These are phyloP conservation scores for Spheniscus mendiculus DNA, from an alignment of 2,113 vertebrate species.

Conservation along the genomic window DNA sequence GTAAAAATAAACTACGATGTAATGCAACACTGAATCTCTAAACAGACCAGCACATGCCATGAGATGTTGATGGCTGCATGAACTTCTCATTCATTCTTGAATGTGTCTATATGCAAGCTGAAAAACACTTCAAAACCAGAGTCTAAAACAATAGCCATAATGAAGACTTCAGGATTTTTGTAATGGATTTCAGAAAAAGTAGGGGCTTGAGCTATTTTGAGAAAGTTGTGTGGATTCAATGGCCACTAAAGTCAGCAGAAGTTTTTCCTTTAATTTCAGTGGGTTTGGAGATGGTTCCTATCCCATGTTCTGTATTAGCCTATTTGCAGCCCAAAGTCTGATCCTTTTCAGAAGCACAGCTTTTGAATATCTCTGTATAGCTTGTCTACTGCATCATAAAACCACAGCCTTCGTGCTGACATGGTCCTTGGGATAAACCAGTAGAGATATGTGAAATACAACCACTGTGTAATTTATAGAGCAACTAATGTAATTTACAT, in stretches of 20 bases:
- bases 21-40: not conserved
- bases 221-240: not conserved
- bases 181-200: not conserved
- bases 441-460: not conserved
- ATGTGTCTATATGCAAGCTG: not conserved
- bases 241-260: not conserved
- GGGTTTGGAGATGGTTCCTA: not conserved
- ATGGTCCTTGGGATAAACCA: not conserved
- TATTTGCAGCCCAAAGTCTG: not conserved
- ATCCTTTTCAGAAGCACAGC: not conserved
- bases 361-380: not conserved
- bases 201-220: not conserved
- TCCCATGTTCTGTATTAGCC: no score
- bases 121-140: not conserved
- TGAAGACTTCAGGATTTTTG: not conserved
- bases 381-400: not conserved
- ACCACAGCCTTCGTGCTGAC: not conserved
- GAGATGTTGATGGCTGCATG: not conserved
- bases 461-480: not conserved
- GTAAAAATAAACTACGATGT: not conserved
- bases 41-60: not conserved
- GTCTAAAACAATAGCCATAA: not conserved
- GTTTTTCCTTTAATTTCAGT: not conserved
- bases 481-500: not conserved
- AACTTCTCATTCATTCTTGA: not conserved